These are phyloP conservation scores for Stegana nigrithorax DNA, from an alignment of 2,888 invertebrate species.

Conservation along the genomic window DNA sequence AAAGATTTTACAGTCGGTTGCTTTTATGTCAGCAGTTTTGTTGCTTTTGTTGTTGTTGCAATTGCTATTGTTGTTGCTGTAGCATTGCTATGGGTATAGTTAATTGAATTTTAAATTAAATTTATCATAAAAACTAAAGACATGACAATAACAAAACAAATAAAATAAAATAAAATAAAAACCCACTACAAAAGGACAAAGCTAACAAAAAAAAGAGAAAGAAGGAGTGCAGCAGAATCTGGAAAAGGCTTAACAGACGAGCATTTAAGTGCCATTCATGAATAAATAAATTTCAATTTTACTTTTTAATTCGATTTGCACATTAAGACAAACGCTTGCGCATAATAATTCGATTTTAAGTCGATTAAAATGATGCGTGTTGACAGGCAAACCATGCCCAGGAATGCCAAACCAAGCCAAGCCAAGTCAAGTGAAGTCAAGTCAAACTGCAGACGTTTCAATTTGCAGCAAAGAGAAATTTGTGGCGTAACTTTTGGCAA, in stretches of 20 bases:
- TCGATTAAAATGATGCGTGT: too few relatives aligned
- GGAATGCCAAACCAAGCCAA: slow-evolving; percentile 30
- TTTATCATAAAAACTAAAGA: slow-evolving; percentile 39
- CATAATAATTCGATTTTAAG: slow-evolving; percentile 42
- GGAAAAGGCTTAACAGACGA: too few relatives aligned
- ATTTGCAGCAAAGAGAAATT: neutral
- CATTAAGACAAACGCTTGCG: too few relatives aligned
- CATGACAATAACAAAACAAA: neutral
- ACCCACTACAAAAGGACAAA: neutral
- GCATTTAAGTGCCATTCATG: slow-evolving; percentile 41
- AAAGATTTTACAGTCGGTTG: neutral
- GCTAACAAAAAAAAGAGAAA: neutral
- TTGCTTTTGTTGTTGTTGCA: too few relatives aligned
- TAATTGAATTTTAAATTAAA: slow-evolving; percentile 57
- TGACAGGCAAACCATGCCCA: too few relatives aligned
- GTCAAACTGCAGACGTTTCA: neutral
- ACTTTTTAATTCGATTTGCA: slow-evolving; percentile 54
- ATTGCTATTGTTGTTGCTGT: neutral
- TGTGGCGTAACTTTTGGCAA: neutral
- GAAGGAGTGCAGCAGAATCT: neutral
- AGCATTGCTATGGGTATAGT: slow-evolving; percentile 30
- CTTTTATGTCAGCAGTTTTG: neutral
- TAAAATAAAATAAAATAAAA: neutral
- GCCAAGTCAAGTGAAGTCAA: neutral
- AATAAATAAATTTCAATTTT: slow-evolving; percentile 57